Base-by-base conservation (phyloP, 2,797 vertebrate genomes). In the Ambastaia sidthimunki region DNA sequence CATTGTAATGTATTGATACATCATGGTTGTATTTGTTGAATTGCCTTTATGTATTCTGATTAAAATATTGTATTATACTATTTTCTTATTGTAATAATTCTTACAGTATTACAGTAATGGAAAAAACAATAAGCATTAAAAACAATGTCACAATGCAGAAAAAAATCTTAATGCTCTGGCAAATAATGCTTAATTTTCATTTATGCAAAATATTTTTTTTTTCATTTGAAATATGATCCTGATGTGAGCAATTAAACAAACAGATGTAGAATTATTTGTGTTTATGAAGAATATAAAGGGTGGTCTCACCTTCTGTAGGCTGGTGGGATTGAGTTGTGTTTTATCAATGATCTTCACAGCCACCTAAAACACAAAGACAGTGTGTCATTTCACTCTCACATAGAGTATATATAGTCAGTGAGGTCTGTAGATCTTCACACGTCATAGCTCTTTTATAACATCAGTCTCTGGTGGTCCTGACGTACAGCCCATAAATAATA, bases 341-440 rank as follows among this genome's bases (percentile, higher is more conserved):
- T 97, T 97, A 90, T 97, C 96, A 86, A 97, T 97, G 90, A 97
- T 97, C 94, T 97, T 97, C 87, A 97, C 94, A 78, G 96, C 96
- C 80, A 97, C 96, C 96, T 97, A 86, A 48, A 89, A 91, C 71
- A 66, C 47, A 76, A 23, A 23, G 1, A 59, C 0, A 11, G 54
- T 31, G 25, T 28, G 9, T 15, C 47, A 63, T 71, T 16, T 72
- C 9, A 21, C 37, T 19, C 10, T 72, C 21, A 31, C n/a, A 41
- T 18, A 34, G 11, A 44, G 10, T 72, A 19, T 25, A 23, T 28
- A 55, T 25, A 25, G 31, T 63, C 15, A 16, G 6, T 34, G 47
- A 16, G 65, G 21, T 1, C 5, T 47, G 52, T n/a, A 41, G 1
- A 54, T 54, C 31, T 37, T 31, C 16, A 62, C 16, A 16, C 18